Conservation (phyloP, 2,113 vertebrate genomes). For the Eublepharis macularius region DNA sequence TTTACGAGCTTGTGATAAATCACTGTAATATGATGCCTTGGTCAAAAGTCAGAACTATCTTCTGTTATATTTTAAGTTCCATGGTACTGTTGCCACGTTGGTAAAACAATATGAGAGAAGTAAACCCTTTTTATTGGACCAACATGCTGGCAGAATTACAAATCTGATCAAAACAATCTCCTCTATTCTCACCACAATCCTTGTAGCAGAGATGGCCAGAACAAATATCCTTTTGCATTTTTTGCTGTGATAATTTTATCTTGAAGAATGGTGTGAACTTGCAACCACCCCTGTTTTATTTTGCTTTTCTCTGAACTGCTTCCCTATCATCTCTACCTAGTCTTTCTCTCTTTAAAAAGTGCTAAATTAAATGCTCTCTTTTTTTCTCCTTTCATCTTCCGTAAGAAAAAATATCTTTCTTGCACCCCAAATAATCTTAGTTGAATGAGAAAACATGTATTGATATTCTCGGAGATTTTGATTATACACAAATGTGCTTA, state of each 20-base stretch:
- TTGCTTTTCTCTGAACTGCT: neutral
- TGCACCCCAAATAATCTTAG: slow-evolving; percentile 11
- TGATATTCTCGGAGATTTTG: slow-evolving; percentile 2
- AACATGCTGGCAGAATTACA: neutral
- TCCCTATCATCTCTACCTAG: neutral
- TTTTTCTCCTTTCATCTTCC: neutral
- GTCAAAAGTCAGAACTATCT: slow-evolving; percentile 10
- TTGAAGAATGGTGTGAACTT: neutral
- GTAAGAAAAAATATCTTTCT: neutral
- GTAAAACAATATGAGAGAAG: slow-evolving; percentile 1
- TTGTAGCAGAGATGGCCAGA: neutral
- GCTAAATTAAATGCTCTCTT: neutral
- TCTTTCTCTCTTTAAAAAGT: neutral
- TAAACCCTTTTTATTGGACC: neutral
- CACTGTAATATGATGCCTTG: neutral
- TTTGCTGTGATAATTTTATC: neutral
- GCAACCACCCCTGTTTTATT: neutral
- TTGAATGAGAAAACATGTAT: slow-evolving; percentile 8
- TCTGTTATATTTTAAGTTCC: slow-evolving; percentile 26
- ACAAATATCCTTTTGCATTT: neutral
- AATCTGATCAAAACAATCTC: neutral
- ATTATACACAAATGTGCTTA: slow-evolving; percentile 37
- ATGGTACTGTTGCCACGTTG: slow-evolving; percentile 13
- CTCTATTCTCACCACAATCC: neutral
- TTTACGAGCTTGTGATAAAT: slow-evolving; percentile 35